These are phyloP conservation scores for Vidua macroura DNA, from an alignment of 2,113 vertebrate species.

Conservation along the genomic window DNA sequence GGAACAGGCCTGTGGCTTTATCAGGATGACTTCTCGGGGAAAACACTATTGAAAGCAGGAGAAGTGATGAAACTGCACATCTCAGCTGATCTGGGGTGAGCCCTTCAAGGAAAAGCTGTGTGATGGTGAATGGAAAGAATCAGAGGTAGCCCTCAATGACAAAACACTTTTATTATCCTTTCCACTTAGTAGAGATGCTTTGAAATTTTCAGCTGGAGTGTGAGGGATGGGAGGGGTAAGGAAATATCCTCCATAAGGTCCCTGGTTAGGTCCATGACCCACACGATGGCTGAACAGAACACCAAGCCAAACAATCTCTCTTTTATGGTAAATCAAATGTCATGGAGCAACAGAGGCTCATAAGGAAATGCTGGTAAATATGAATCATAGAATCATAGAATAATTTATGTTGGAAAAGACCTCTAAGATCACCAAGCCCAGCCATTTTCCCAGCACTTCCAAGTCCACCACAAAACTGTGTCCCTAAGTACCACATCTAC, in stretches of 20 bases:
- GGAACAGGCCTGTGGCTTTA: neutral
- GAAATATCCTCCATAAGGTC: neutral
- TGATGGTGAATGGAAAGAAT: neutral
- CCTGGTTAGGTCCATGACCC: neutral
- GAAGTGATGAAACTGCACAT: neutral
- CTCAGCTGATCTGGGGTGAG: neutral
- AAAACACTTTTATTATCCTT: neutral
- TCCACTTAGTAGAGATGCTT: neutral
- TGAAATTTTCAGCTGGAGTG: neutral
- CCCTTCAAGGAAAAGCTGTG: neutral
- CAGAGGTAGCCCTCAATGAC: neutral
- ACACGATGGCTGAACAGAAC: neutral
- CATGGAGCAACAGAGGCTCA: neutral
- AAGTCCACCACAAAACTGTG: neutral
- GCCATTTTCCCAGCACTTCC: neutral
- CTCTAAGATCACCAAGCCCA: neutral
- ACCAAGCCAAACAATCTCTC: neutral
- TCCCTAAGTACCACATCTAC: neutral
- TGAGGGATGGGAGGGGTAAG: fast-evolving
- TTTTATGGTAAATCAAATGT: neutral
- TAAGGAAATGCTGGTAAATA: neutral
- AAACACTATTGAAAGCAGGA: neutral
- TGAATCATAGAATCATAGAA: neutral
- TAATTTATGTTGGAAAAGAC: neutral
- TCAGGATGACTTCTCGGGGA: neutral